These are phyloP conservation scores for Polypterus bichir DNA, from an alignment of 2,113 vertebrate genomes.

Conservation along the genomic window DNA sequence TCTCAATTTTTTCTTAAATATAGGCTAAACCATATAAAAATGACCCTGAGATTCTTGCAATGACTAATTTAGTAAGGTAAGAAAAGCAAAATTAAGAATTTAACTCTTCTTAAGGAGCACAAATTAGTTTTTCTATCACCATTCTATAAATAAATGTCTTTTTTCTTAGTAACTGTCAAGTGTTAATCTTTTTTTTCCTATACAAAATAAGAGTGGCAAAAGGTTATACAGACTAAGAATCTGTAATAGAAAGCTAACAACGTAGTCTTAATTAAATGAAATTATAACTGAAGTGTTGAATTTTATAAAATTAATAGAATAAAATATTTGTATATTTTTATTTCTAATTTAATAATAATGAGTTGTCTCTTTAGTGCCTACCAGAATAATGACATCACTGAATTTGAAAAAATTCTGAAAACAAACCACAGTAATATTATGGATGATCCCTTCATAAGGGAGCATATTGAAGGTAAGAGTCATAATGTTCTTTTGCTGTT, in stretches of 20 bases:
- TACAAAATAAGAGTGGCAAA: too few relatives aligned
- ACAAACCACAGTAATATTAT: slow-evolving; percentile 99
- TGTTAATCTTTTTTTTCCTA: too few relatives aligned
- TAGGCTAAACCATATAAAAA: slow-evolving; percentile 99
- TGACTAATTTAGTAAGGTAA: slow-evolving; percentile 99
- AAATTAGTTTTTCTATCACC: too few relatives aligned
- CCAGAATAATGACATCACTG: slow-evolving; percentile 99
- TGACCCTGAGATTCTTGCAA: slow-evolving; percentile 96
- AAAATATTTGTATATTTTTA: slow-evolving; percentile 20
- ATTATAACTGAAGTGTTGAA: too few relatives aligned
- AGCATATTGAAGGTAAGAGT: slow-evolving; percentile 89
- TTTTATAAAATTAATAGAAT: slow-evolving; percentile 1
- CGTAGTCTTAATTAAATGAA: too few relatives aligned
- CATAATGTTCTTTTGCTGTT: not conserved
- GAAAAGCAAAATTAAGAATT: slow-evolving; percentile 10
- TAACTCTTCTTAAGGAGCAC: too few relatives aligned
- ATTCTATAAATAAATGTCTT: too few relatives aligned
- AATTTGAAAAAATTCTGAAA: slow-evolving; percentile 99
- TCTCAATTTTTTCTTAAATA: slow-evolving; percentile 30
- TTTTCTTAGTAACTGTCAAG: too few relatives aligned
- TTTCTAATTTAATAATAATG: not conserved
- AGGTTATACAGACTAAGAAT: too few relatives aligned
- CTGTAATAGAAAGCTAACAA: too few relatives aligned
- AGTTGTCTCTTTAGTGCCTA: slow-evolving; percentile 70
- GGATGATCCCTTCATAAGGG: slow-evolving; percentile 96